Evolutionary conservation across 2,797 vertebrate species (phyloP), one percentile per base, ranked within the genome.

Genomic region (Mus minutoides): DNA sequence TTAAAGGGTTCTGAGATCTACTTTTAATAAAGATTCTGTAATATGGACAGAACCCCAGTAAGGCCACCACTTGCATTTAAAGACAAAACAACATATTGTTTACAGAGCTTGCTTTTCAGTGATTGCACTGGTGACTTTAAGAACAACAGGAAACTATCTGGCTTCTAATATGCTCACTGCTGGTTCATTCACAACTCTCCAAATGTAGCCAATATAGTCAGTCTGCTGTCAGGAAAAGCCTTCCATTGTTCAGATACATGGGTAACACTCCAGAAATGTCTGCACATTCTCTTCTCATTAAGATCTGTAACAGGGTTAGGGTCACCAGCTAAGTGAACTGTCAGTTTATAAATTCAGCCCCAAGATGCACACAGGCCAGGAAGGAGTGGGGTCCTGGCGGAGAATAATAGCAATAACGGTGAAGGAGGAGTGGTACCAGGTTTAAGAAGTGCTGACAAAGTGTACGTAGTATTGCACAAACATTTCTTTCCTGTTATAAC

Each of bases 21-120:
- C 22, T 93, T 90, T 89, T 46, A 85, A 67, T 91, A 34, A 73
- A 97, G 60, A 49, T 75, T 78, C 90, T 40, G 14, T 31, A 88
- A 31, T 29, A 78, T 19, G n/a, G 34, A 79, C 46, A 92, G 64
- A 95, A 92, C 76, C 17, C 4, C 31, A 29, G 62, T 58, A 91
- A 96, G 29, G 24, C 91, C 22, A 86, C 7, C 13, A 90, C 5
- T 69, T n/a, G 73, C 29, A 43, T 90, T 91, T 37, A 29, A 76
- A 92, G 84, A 79, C 24, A 83, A 88, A 77, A 49, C 52, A 80
- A 82, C 13, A 40, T 14, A 40, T 31, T 0, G 37, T 79, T 79
- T 60, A 43, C 24, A 84, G 31, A 22, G 43, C 75, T 62, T 85
- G 14, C 79, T 90, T 94, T 85, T 49, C 1, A 78, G 46, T 13